phyloP scores from a whole-genome alignment of 2,888 invertebrate species.

The Polyommatus iphigenia region DNA sequence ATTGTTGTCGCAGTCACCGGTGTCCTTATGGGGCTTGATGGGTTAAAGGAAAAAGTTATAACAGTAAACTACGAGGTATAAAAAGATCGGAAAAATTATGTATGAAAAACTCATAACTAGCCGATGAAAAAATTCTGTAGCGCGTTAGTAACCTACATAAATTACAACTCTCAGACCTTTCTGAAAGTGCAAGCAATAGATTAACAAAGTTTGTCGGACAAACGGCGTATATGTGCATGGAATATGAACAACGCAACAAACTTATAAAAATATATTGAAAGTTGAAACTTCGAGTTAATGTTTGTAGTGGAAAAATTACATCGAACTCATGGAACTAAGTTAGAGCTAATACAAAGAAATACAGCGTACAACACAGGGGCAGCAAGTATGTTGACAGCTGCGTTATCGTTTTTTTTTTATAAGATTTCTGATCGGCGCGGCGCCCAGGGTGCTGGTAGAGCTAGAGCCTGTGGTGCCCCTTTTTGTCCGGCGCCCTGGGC shows the following conservation, averaged over 20 bases:
- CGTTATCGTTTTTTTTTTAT: neutral
- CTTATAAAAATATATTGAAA: conserved; percentile 3
- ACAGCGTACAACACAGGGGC: neutral
- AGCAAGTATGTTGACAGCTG: too few relatives aligned
- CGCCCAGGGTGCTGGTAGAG: too few relatives aligned
- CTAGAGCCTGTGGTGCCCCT: too few relatives aligned
- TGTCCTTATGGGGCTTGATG: too few relatives aligned
- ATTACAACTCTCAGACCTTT: conserved; percentile 5
- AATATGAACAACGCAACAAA: conserved; percentile 8
- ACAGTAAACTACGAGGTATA: neutral
- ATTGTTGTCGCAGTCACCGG: too few relatives aligned
- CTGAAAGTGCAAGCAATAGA: conserved; percentile 9
- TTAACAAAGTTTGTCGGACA: conserved; percentile 16
- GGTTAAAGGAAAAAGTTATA: neutral
- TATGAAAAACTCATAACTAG: neutral
- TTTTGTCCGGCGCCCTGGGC: too few relatives aligned
- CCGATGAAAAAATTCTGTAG: conserved; percentile 11
- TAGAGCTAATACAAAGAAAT: neutral
- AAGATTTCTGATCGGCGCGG: too few relatives aligned
- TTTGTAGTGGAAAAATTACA: neutral
- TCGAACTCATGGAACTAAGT: neutral
- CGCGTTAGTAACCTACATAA: neutral
- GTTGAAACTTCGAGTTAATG: neutral
- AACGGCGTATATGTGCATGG: conserved; percentile 6
- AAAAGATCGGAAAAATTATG: neutral